A percentile compares a stretch with the other conserved stretches of the same genome.
These are phyloP conservation scores for Tapera naevia DNA, from an alignment of 2,797 vertebrate species.

Conservation along the genomic window DNA sequence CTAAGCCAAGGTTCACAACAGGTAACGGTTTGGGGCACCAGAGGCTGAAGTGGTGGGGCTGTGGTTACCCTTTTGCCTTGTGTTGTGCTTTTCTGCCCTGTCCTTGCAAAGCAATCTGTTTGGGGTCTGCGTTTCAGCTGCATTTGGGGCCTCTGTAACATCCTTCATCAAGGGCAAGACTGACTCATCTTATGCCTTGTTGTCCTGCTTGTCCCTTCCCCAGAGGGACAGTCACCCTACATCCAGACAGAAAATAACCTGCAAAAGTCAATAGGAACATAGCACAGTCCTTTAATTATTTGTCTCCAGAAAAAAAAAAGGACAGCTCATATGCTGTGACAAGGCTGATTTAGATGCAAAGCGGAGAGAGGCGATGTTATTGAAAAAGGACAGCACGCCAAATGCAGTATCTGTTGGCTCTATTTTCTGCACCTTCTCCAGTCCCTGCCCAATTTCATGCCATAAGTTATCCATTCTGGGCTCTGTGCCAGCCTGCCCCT, in stretches of 20 bases:
- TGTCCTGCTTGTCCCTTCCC: background rate
- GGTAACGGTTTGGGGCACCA: constrained; percentile 68
- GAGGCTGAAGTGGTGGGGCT: background rate
- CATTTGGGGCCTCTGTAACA: fast-evolving
- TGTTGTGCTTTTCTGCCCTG: background rate
- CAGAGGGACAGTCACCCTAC: background rate
- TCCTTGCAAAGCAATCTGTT: background rate
- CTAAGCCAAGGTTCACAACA: constrained; percentile 94
- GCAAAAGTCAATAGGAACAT: background rate
- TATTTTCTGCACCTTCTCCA: background rate
- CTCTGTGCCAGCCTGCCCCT: background rate
- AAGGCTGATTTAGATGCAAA: background rate
- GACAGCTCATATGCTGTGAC: background rate
- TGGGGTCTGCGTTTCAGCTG: background rate
- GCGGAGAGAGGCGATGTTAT: background rate
- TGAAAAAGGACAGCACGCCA: background rate
- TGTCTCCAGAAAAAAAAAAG: background rate
- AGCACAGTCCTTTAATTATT: background rate
- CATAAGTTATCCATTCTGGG: background rate
- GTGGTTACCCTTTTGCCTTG: background rate
- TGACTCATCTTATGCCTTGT: background rate
- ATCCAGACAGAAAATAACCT: background rate
- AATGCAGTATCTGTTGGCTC: background rate
- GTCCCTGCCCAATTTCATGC: background rate
- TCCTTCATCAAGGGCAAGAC: background rate